A percentile compares a stretch with the other conserved stretches of the same genome.
Evolutionary conservation across 2,888 invertebrate species (phyloP).

Genomic region (Clivina fossor): DNA sequence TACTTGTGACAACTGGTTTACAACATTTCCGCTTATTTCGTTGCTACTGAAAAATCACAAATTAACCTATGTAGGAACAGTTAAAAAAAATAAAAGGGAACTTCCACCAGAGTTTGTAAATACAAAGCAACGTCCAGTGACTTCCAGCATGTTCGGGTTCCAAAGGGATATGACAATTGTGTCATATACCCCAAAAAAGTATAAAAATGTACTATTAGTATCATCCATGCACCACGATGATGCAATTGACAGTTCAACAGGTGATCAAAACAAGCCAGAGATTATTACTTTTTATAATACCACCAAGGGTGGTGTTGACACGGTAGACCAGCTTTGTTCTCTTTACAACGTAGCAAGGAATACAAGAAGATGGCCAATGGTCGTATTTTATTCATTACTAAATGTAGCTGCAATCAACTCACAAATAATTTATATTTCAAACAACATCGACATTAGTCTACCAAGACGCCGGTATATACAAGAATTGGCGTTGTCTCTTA

Average conservation of each 20-base stretch:
- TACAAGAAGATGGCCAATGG: constrained; percentile 11
- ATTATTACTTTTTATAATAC: constrained; percentile 1
- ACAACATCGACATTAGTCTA: too few species aligned
- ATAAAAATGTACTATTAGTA: constrained; percentile 31
- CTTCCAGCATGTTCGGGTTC: constrained; percentile 35
- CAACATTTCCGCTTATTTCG: constrained; percentile 28
- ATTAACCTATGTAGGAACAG: constrained; percentile 37
- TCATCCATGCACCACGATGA: constrained; percentile 10
- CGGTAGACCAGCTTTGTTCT: not conserved
- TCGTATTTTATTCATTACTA: not conserved
- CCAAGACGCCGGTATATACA: too few species aligned
- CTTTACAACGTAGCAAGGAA: constrained; percentile 3
- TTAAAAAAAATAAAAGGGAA: constrained; percentile 39
- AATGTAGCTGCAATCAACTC: constrained; percentile 7
- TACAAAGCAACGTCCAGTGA: constrained; percentile 27
- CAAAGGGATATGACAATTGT: constrained; percentile 26
- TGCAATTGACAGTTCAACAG: constrained; percentile 1
- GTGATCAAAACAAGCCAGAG: not conserved
- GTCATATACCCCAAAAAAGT: constrained; percentile 36
- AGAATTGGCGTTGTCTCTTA: constrained; percentile 1
- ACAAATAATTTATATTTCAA: not conserved
- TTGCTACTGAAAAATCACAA: constrained; percentile 31
- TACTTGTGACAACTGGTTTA: constrained; percentile 25
- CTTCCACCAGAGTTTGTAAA: constrained; percentile 36
- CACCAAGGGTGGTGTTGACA: not conserved